Base-by-base conservation (phyloP, 1,140 invertebrate genomes). In the Leptinotarsa texana region DNA sequence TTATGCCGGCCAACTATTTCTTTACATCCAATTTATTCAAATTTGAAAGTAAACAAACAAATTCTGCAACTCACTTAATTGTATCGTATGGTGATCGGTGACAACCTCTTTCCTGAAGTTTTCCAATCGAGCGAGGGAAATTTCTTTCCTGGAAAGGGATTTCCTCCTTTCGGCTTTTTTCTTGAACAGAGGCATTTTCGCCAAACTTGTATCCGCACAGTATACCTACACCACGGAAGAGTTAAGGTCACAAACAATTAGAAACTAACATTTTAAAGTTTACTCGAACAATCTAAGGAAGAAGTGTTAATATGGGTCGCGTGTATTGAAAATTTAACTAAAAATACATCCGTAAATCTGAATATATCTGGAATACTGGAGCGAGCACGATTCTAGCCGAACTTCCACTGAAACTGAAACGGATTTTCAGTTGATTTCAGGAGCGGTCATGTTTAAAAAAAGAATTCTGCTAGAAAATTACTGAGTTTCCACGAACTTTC, bases 81-180 rank as follows among this genome's bases (percentile, higher is more conserved):
- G 69, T 8, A 83, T 79, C 4, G 77, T 80, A 73, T 85, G 84
- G n/a, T 75, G 47, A 67, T 85, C 84, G 33, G 84, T 84, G 24
- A 81, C 75, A 15, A 85, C 81, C 74, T 85, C 84, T 51, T 77
- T 83, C 67, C 83, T 78, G 69, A 85, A 85, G 69, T 81, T 82
- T 69, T 85, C 84, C n/a, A 85, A 73, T 47, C 82, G 74, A 3
- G 74, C 78, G 65, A 80, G 63, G 66, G 82, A 83, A 61, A 84
- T 80, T 22, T 84, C 81, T 49, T 80, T 81, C 61, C 81, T 48
- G 5, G 78, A 79, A 17, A 83, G 63, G 6, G 80, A 81, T 61
- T 81, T 83, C 63, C 69, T 72, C n/a, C 81, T 74, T 21, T 80
- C 78, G 48, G 73, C 72, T 68, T 82, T 79, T 48, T 83, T 79